These are phyloP conservation scores for Sylvilagus bachmani DNA, from an alignment of 2,113 vertebrate genomes.

Conservation along the genomic window DNA sequence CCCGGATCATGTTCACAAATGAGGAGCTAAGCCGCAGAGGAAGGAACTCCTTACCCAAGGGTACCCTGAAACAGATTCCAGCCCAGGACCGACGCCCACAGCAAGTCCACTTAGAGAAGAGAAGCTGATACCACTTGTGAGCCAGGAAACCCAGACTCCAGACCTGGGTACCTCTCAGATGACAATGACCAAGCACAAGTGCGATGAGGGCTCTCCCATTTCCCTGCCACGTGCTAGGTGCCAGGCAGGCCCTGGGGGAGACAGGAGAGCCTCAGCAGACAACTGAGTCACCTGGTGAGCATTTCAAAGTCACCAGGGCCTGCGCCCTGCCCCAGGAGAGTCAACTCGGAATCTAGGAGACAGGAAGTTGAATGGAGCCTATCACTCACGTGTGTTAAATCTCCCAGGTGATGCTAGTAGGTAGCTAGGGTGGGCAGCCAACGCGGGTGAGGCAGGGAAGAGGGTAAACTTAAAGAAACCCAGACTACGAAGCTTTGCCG, in stretches of 20 bases:
- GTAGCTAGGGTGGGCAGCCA: not conserved
- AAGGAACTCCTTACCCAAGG: not conserved
- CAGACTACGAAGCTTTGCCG: not conserved
- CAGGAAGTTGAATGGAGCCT: no score
- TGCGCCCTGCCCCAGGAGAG: not conserved
- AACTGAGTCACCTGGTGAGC: not conserved
- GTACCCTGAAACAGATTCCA: not conserved
- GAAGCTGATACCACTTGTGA: not conserved
- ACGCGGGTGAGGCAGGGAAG: not conserved
- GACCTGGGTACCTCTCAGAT: not conserved
- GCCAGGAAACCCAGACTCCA: not conserved
- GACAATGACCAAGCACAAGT: not conserved
- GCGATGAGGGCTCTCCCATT: not conserved
- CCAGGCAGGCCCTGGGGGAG: not conserved
- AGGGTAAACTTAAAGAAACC: not conserved
- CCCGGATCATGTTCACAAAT: not conserved
- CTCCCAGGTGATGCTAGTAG: not conserved
- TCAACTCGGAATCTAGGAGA: not conserved
- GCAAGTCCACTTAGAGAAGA: not conserved
- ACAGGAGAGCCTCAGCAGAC: not conserved
- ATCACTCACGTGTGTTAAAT: not conserved
- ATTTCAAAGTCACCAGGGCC: not conserved
- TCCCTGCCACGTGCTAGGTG: not conserved
- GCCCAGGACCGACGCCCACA: not conserved
- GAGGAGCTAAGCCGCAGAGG: not conserved